phyloP scores from a whole-genome alignment of 23 tunicate genomes.

The Ascidia mentula region DNA sequence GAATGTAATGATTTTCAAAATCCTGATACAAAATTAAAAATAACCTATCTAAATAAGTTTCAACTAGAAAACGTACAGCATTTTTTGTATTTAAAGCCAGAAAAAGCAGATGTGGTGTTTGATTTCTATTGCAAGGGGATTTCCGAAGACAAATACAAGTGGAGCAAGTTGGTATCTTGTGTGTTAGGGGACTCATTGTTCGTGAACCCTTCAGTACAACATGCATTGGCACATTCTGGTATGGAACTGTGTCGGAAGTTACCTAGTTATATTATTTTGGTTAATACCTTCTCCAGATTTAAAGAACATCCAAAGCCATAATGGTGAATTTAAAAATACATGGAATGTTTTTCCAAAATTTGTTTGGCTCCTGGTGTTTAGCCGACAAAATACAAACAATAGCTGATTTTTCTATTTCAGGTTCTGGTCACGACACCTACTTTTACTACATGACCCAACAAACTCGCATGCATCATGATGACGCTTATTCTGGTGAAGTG shows the following conservation, averaged over 20 bases:
- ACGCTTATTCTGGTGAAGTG: background rate
- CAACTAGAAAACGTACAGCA: background rate
- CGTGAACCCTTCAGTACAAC: background rate
- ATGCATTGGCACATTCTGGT: slow-evolving; percentile 13
- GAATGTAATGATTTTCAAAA: no score
- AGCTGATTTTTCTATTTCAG: no score
- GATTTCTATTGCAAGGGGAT: background rate
- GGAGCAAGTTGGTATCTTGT: background rate
- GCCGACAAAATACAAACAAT: no score
- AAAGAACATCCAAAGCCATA: no score
- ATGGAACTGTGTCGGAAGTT: no score
- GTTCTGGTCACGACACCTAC: background rate
- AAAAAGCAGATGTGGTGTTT: background rate
- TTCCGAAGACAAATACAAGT: background rate
- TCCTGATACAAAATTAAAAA: no score
- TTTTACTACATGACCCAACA: slow-evolving; percentile 17
- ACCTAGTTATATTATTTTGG: no score
- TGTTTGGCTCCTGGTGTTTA: no score
- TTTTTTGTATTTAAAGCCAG: background rate
- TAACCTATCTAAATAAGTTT: background rate
- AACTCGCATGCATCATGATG: background rate
- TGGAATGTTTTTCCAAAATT: no score
- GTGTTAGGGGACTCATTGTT: background rate
- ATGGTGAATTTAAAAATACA: no score
- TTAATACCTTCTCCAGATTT: no score